Conservation (phyloP, 1,140 invertebrate genomes). For the Lepidurus packardi region DNA sequence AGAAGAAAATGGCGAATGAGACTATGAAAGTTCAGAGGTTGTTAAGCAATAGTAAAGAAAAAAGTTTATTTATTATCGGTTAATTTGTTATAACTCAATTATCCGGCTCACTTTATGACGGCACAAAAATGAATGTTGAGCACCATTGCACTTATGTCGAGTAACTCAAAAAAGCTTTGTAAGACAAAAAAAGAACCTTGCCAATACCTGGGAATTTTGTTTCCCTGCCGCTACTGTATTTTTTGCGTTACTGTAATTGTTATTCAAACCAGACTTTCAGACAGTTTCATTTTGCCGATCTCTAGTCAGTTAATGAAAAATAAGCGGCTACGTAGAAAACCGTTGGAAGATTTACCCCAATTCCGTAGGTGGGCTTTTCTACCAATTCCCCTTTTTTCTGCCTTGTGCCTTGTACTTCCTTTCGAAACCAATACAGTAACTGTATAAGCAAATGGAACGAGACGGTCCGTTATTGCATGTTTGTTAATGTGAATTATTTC, state of each 20-base stretch:
- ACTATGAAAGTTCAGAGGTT: too few species aligned
- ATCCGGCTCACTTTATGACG: background rate
- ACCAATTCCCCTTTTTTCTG: conserved; percentile 10
- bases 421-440: conserved; percentile 3
- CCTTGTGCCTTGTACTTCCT: conserved; percentile 9
- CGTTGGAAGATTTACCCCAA: background rate
- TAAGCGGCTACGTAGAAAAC: background rate
- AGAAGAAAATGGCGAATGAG: too few species aligned
- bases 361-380: background rate
- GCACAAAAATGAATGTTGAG: conserved; percentile 18
- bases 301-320: background rate
- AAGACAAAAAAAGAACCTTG: background rate
- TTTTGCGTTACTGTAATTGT: conserved; percentile 6
- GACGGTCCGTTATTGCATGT: too few species aligned
- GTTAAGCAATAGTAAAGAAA: background rate
- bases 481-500: too few species aligned
- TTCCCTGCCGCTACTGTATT: background rate
- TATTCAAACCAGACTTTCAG: background rate
- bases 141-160: background rate
- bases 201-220: background rate
- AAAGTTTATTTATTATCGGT: background rate
- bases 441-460: background rate
- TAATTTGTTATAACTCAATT: background rate
- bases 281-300: background rate
- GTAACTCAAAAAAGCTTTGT: background rate